Evolutionary conservation across 2,888 invertebrate genomes (phyloP), one percentile per base, ranked within the genome.

Genomic region (Busseola fusca): DNA sequence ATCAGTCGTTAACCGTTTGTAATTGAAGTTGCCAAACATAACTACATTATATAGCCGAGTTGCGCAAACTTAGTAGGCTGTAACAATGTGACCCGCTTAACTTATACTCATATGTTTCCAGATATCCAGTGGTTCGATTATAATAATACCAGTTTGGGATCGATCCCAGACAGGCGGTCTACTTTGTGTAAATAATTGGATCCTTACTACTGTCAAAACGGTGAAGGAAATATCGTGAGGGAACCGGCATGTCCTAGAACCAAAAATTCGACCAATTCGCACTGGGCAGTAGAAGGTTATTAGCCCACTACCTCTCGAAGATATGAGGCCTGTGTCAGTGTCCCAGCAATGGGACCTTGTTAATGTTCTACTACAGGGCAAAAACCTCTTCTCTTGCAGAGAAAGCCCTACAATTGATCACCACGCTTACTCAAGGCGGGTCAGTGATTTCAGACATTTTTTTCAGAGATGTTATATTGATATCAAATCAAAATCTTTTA

Each of bases 51-150:
- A 83, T 83, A 76, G 76, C 73, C 69, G 68, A 3, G 83, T 89
- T 89, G 85, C 90, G 89, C 84, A 90, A 90, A 89, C 74, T 87
- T 85, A 89, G 74, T 88, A 87, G 88, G 82, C 85, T 88, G 89
- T 88, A 88, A 89, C 90, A 82, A 64, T 79, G 80, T 81, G 85
- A 84, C 87, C 87, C 72, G 84, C 84, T 84, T 87, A 76, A 71
- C 45, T 57, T 64, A 54, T 58, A 56, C 69, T 63, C 42, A 50
- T 69, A 65, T 71, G 50, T 65, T 71, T 63, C 63, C 71, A 69
- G 52, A 79, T 70, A 76, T 73, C 40, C 42, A 76, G 10, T 50
- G 21, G 59, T 56, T 45, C 21, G 58, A 72, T 30, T 30, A 21
- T 30, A 30, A 27, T 18, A 18, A 56, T 21, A 5, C 18, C 30